Evolutionary conservation across 1,140 invertebrate genomes (phyloP).

Genomic region (Oncopodura yosiiana): DNA sequence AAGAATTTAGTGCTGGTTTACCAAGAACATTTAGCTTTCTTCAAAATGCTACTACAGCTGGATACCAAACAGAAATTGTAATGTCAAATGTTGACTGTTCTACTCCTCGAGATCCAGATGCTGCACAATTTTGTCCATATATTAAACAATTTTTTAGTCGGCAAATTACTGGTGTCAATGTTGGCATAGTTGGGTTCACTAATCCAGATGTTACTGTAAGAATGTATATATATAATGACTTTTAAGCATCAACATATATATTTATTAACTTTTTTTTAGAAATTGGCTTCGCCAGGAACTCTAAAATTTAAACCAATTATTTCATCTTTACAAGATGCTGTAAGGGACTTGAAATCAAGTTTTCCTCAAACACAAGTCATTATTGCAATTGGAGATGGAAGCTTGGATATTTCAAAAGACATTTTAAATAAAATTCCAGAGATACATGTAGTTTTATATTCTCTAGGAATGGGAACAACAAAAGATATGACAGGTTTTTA

Average conservation of each 20-base stretch:
- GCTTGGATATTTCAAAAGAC: neutral
- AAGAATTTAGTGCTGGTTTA: conserved; percentile 1
- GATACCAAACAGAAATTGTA: neutral
- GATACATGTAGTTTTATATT: conserved; percentile 15
- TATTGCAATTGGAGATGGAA: conserved; percentile 17
- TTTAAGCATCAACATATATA: neutral
- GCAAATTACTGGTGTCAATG: neutral
- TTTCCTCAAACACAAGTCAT: neutral
- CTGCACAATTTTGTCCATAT: too few relatives aligned
- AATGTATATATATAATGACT: neutral
- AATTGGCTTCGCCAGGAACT: neutral
- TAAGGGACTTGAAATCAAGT: neutral
- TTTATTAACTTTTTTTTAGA: neutral
- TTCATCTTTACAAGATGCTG: neutral
- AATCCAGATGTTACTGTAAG: conserved; percentile 12
- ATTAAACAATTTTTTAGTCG: too few relatives aligned
- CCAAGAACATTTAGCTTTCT: neutral
- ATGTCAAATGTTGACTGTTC: neutral
- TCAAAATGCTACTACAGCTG: too few relatives aligned
- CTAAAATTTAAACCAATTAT: neutral
- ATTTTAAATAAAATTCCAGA: conserved; percentile 4
- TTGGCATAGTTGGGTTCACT: conserved; percentile 16
- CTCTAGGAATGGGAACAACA: neutral
- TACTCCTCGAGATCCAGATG: too few relatives aligned
- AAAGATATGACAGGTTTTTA: neutral